These are phyloP conservation scores for Caenorhabditis angaria DNA, from an alignment of 2,888 invertebrate genomes.

Conservation along the genomic window DNA sequence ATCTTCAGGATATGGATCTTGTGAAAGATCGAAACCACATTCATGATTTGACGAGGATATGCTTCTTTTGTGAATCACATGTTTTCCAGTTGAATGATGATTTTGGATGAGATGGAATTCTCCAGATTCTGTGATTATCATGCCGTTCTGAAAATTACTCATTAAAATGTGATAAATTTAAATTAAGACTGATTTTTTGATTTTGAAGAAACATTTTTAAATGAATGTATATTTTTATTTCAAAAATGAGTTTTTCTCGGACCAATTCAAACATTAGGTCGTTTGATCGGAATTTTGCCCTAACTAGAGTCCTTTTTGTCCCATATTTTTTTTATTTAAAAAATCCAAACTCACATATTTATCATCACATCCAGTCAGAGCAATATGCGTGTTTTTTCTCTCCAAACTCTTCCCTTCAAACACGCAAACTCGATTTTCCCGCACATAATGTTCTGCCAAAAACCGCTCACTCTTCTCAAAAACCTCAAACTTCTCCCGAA, in stretches of 20 bases:
- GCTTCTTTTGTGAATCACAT: constrained; percentile 58
- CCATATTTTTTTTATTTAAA: constrained; percentile 9
- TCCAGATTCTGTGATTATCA: constrained; percentile 53
- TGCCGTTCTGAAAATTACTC: constrained; percentile 53
- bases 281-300: not conserved
- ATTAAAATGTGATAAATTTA: not conserved
- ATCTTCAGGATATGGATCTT: constrained; percentile 63
- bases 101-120: constrained; percentile 60
- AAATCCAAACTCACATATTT: constrained; percentile 49
- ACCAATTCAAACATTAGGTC: not conserved
- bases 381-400: constrained; percentile 45
- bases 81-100: constrained; percentile 33
- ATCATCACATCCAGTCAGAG: constrained; percentile 59
- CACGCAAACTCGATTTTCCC: constrained; percentile 42
- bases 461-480: constrained; percentile 37
- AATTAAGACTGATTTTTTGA: not conserved
- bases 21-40: constrained; percentile 49
- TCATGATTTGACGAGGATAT: constrained; percentile 52
- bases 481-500: constrained; percentile 37
- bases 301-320: constrained; percentile 27
- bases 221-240: not conserved
- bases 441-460: constrained; percentile 38
- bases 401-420: constrained; percentile 52
- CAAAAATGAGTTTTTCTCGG: not conserved
- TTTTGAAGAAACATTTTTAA: not conserved